A percentile compares a stretch with the other conserved stretches of the same genome.
These are phyloP conservation scores for Misgurnus mizolepis DNA, from an alignment of 2,113 vertebrate genomes.

Conservation along the genomic window DNA sequence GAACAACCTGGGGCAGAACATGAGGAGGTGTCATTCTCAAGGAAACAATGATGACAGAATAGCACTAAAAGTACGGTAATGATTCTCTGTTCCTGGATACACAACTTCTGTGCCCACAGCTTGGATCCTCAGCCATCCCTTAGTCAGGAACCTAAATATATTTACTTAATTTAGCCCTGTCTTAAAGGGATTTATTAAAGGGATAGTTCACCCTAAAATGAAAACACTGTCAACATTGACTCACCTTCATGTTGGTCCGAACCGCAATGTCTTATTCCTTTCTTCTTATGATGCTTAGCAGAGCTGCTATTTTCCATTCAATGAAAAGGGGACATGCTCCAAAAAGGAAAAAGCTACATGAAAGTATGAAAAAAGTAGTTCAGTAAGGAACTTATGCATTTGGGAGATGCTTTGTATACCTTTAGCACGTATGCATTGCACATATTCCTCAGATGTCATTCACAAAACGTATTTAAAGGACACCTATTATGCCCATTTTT, in stretches of 20 bases:
- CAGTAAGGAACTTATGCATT: not conserved
- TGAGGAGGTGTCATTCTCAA: conserved; percentile 18
- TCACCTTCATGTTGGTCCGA: too few relatives aligned
- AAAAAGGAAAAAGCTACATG: not conserved
- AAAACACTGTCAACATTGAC: not conserved
- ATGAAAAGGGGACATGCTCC: not conserved
- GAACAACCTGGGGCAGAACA: conserved; percentile 7
- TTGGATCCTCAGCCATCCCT: not conserved
- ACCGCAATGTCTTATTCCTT: not conserved
- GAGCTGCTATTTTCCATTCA: not conserved
- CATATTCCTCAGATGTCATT: too few relatives aligned
- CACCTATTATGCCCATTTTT: too few relatives aligned
- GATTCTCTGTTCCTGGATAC: conserved; percentile 7
- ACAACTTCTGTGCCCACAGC: conserved; percentile 6
- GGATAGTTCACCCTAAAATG: not conserved
- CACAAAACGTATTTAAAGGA: too few relatives aligned
- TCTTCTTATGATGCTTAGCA: not conserved
- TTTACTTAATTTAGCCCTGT: not conserved
- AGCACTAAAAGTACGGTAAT: conserved; percentile 2
- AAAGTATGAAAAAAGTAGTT: not conserved
- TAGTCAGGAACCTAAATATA: not conserved
- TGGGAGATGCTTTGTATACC: too few relatives aligned
- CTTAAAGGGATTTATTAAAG: not conserved
- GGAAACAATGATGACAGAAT: conserved; percentile 30
- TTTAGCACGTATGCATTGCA: too few relatives aligned